phyloP scores from a whole-genome alignment of 2,888 invertebrate species.

The Cerceris ruficornis region DNA sequence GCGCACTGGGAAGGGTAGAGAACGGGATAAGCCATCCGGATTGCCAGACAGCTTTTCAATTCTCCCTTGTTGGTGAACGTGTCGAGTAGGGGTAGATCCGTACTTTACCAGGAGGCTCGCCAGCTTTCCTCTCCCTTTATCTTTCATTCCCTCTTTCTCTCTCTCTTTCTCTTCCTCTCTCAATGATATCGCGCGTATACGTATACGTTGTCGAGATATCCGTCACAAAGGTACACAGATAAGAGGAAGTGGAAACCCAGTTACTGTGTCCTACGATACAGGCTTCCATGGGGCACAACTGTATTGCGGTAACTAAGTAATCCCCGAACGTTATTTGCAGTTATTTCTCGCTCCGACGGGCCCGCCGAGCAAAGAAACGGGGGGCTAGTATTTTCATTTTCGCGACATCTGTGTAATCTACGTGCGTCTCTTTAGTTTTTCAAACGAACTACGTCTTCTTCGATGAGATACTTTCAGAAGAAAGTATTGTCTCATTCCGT shows the following conservation, averaged over 20 bases:
- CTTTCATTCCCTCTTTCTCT: conserved; percentile 45
- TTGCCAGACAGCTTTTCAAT: conserved; percentile 81
- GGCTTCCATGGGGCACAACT: conserved; percentile 60
- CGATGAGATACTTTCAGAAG: too few relatives aligned
- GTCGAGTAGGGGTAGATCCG: conserved; percentile 73
- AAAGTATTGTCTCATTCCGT: too few relatives aligned
- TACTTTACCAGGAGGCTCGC: conserved; percentile 59
- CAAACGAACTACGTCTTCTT: neutral
- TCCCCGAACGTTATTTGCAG: conserved; percentile 80
- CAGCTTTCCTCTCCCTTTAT: conserved; percentile 33
- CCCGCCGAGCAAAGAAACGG: conserved; percentile 33
- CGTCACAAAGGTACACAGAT: conserved; percentile 51
- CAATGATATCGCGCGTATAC: conserved; percentile 44
- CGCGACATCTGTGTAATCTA: conserved; percentile 52
- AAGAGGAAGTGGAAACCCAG: conserved; percentile 57
- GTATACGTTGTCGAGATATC: conserved; percentile 47
- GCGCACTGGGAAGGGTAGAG: conserved; percentile 1
- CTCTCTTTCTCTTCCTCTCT: conserved; percentile 43
- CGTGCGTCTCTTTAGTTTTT: neutral
- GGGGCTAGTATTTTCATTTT: conserved; percentile 67
- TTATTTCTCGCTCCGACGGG: conserved; percentile 78
- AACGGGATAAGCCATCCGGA: conserved; percentile 77
- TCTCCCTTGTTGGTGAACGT: conserved; percentile 80
- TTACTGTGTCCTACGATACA: conserved; percentile 54
- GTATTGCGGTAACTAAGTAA: conserved; percentile 80